A percentile compares a stretch with the other conserved stretches of the same genome.
These are phyloP conservation scores for Beris morrisii DNA, from an alignment of 2,888 invertebrate genomes.

Conservation along the genomic window DNA sequence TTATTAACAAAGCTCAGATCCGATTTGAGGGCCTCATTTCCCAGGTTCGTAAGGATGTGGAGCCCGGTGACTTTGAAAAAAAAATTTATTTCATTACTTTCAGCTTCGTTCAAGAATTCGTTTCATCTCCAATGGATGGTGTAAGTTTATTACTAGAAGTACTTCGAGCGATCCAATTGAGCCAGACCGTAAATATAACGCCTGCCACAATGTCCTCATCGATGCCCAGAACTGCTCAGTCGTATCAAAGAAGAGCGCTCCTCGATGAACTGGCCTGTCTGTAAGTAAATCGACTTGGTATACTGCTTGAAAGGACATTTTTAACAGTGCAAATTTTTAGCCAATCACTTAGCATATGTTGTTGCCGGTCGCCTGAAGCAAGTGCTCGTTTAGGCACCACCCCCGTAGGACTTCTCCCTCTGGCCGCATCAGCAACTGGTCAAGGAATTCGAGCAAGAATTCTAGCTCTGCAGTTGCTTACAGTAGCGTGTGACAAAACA, in stretches of 20 bases:
- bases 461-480: constrained; percentile 83
- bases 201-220: constrained; percentile 47
- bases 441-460: constrained; percentile 83
- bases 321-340: constrained; percentile 48
- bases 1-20: constrained; percentile 82
- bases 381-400: constrained; percentile 74
- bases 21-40: constrained; percentile 83
- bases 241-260: constrained; percentile 71
- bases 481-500: constrained; percentile 73
- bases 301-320: background rate
- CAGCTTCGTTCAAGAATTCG: constrained; percentile 93
- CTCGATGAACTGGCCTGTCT: constrained; percentile 87
- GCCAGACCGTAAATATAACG: constrained; percentile 66
- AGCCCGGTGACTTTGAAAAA: too few relatives aligned
- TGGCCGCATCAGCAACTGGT: constrained; percentile 85
- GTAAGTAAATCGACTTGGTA: constrained; percentile 53
- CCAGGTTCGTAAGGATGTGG: constrained; percentile 65
- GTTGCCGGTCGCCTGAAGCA: constrained; percentile 77
- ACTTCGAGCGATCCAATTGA: constrained; percentile 80
- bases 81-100: background rate
- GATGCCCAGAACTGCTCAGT: constrained; percentile 63
- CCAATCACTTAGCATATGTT: constrained; percentile 82
- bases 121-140: constrained; percentile 85
- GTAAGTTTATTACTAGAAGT: constrained; percentile 81
- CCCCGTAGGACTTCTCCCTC: constrained; percentile 79